These are phyloP conservation scores for Macaca nemestrina DNA, from an alignment of 2,113 vertebrate genomes.

Conservation along the genomic window DNA sequence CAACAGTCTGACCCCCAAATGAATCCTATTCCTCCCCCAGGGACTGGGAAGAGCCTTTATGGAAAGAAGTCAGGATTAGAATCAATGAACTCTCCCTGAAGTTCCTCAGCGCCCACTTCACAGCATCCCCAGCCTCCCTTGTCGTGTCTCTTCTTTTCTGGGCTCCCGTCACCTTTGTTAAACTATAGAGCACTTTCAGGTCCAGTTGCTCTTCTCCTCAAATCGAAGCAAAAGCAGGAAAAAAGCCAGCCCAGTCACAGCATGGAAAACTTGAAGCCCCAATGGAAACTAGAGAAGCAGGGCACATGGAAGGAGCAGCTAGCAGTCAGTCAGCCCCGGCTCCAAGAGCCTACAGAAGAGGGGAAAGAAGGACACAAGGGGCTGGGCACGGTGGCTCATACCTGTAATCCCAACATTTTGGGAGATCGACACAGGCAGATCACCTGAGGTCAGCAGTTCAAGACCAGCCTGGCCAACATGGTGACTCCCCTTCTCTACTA, in stretches of 20 bases:
- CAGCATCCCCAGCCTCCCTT: neutral
- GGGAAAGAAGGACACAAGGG: too few relatives aligned
- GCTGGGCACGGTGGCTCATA: too few relatives aligned
- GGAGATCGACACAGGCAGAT: too few relatives aligned
- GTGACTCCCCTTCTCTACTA: too few relatives aligned
- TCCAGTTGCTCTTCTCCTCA: neutral
- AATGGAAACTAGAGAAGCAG: neutral
- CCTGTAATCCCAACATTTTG: too few relatives aligned
- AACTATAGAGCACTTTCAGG: neutral
- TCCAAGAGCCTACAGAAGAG: too few relatives aligned
- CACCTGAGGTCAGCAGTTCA: too few relatives aligned
- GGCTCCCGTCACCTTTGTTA: neutral
- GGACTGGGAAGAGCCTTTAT: neutral
- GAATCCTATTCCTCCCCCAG: neutral
- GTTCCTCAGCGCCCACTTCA: rapidly evolving
- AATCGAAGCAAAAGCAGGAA: neutral
- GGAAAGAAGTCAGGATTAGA: neutral
- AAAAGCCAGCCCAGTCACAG: neutral
- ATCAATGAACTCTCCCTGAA: neutral
- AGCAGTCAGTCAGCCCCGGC: too few relatives aligned
- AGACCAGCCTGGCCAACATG: too few relatives aligned
- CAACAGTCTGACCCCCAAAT: neutral
- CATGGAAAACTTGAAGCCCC: neutral
- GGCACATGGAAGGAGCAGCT: neutral
- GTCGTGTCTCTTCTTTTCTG: neutral